These are phyloP conservation scores for Cirrhinus mrigala DNA, from an alignment of 2,797 vertebrate species.

Conservation along the genomic window DNA sequence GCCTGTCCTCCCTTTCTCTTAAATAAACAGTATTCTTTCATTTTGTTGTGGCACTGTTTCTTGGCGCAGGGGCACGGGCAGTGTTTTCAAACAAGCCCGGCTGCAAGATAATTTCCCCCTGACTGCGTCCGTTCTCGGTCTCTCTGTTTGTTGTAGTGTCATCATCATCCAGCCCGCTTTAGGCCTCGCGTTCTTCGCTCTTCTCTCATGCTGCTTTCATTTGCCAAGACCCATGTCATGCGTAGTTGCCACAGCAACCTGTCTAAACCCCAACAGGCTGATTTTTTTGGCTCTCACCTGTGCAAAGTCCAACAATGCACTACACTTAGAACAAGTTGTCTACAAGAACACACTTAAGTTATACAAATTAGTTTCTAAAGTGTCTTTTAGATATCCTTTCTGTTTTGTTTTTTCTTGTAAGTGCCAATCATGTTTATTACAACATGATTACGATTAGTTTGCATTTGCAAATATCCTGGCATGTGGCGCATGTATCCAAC, in stretches of 20 bases:
- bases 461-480: slow-evolving; percentile 42
- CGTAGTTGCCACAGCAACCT: slow-evolving; percentile 75
- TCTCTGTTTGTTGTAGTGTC: slow-evolving; percentile 44
- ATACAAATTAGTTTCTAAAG: background rate
- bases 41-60: slow-evolving; percentile 30
- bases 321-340: slow-evolving; percentile 42
- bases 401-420: background rate
- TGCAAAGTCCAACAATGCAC: slow-evolving; percentile 69
- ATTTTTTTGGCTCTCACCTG: slow-evolving; percentile 68
- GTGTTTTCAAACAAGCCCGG: slow-evolving; percentile 33
- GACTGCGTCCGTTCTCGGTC: slow-evolving; percentile 35
- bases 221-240: slow-evolving; percentile 73
- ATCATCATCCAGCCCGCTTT: slow-evolving; percentile 28
- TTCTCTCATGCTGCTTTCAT: slow-evolving; percentile 71
- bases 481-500: slow-evolving; percentile 20
- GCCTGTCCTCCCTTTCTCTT: slow-evolving; percentile 68
- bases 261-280: slow-evolving; percentile 59
- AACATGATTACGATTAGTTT: slow-evolving; percentile 42
- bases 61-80: slow-evolving; percentile 11
- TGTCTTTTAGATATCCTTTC: background rate
- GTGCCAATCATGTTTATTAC: slow-evolving; percentile 40
- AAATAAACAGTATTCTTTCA: slow-evolving; percentile 31
- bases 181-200: slow-evolving; percentile 33
- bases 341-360: background rate
- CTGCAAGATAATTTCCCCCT: slow-evolving; percentile 42